Conservation (phyloP, 2,888 invertebrate genomes). For the Tipula confusa region DNA sequence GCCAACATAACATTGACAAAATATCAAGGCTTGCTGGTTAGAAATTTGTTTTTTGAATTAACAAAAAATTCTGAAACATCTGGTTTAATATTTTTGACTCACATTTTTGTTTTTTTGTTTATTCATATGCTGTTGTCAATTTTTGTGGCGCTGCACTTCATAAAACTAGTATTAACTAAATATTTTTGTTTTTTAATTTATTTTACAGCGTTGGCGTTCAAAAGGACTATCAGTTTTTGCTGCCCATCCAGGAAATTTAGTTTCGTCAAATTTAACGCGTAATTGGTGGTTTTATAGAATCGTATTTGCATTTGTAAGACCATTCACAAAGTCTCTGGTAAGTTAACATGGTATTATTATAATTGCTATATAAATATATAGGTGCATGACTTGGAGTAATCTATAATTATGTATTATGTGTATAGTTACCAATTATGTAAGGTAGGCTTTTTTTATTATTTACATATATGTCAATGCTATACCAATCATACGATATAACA, state of each 20-base stretch:
- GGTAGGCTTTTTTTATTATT: neutral
- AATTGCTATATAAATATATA: neutral
- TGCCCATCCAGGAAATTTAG: slow-evolving; percentile 90
- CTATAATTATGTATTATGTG: neutral
- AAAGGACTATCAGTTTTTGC: slow-evolving; percentile 71
- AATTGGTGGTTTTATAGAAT: slow-evolving; percentile 83
- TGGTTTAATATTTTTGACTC: too few species aligned
- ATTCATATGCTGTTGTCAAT: neutral
- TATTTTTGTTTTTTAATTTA: slow-evolving; percentile 21
- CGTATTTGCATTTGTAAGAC: slow-evolving; percentile 74
- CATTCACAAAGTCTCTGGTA: slow-evolving; percentile 92
- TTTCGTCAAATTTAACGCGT: slow-evolving; percentile 68
- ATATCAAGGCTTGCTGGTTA: too few species aligned
- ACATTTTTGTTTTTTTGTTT: too few species aligned
- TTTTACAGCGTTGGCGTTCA: slow-evolving; percentile 56
- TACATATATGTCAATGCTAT: neutral
- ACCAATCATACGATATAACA: neutral
- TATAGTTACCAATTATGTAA: neutral
- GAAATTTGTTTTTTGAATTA: too few species aligned
- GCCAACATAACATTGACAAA: too few species aligned
- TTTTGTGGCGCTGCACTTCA: slow-evolving; percentile 30
- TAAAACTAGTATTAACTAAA: slow-evolving; percentile 21
- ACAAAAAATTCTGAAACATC: too few species aligned
- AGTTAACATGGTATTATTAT: slow-evolving; percentile 41
- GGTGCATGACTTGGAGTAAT: neutral